Evolutionary conservation across 2,888 invertebrate genomes (phyloP), one percentile per base, ranked within the genome.

Genomic region (Polia nebulosa): DNA sequence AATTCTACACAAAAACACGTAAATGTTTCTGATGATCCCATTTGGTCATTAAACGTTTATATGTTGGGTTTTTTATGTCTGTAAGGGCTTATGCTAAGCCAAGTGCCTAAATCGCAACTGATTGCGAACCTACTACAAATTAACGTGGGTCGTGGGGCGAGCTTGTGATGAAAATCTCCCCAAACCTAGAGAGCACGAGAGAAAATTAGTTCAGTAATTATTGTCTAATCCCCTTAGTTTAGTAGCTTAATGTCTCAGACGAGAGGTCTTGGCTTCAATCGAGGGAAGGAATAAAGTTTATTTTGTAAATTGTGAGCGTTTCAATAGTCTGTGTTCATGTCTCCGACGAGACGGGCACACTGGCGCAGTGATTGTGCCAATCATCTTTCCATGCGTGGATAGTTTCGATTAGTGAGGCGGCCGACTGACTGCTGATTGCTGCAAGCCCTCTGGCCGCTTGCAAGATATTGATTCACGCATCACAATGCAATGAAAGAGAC

Each of bases 171-270:
- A 83, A 83, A 83, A 85, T 83, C 78, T 82, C 78, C 57, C 76
- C 73, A 74, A 78, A 83, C 78, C 72, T 76, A 80, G 73, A 78
- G 81, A 84, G 72, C 72, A 72, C 72, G 78, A 82, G 85, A 76
- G 80, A 76, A 84, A 85, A 83, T 83, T 83, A 83, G 83, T 84
- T 83, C 83, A 85, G 83, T 83, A 83, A 83, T 83, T 83, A 83
- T 78, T 78, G 81, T 80, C 71, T 83, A 80, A 85, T 84, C 81
- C 78, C 49, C 66, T 63, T 72, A 76, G 81, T 80, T 83, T 83
- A 78, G 78, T 83, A 75, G 81, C 81, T 82, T 83, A 84, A 75
- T 80, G 85, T 75, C 64, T 77, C 51, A 81, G 65, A 68, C 65
- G 57, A 61, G 64, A 68, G 76, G 72, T 82, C 78, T 68, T 70